Conservation (phyloP, 2,797 vertebrate species). For the Rhinatrema bivittatum region DNA sequence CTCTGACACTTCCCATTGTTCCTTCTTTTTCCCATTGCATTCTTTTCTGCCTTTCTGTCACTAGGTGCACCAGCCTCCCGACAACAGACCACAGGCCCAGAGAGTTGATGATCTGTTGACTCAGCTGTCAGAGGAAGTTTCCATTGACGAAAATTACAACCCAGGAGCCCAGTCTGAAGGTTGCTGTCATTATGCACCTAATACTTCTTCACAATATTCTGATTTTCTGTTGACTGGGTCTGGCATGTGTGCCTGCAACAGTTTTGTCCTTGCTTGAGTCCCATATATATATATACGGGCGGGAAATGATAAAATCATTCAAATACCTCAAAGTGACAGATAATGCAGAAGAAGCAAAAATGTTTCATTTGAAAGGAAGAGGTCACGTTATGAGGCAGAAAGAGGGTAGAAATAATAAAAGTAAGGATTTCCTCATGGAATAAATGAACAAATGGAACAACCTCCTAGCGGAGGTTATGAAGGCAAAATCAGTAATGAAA, state of each 20-base stretch:
- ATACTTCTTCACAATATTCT: too few relatives aligned
- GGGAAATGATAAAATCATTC: too few relatives aligned
- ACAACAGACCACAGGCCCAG: slow-evolving; percentile 72
- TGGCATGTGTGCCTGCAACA: background rate
- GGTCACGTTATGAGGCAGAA: too few relatives aligned
- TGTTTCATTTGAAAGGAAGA: too few relatives aligned
- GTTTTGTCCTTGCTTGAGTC: background rate
- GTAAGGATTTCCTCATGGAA: too few relatives aligned
- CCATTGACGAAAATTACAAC: slow-evolving; percentile 67
- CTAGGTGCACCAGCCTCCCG: slow-evolving; percentile 69
- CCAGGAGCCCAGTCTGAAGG: slow-evolving; percentile 41
- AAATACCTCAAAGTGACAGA: too few relatives aligned
- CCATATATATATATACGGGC: too few relatives aligned
- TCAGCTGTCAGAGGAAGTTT: slow-evolving; percentile 80
- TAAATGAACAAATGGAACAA: too few relatives aligned
- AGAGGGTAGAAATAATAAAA: too few relatives aligned
- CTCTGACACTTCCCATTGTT: background rate
- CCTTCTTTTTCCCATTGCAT: background rate
- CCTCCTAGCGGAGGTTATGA: too few relatives aligned
- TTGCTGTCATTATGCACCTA: slow-evolving; percentile 19
- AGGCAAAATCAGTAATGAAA: too few relatives aligned
- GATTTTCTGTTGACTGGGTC: background rate
- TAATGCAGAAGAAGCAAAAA: too few relatives aligned
- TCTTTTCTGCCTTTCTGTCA: background rate
- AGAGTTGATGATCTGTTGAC: slow-evolving; percentile 76